Evolutionary conservation across 2,797 vertebrate genomes (phyloP).

Genomic region (Corythornis leucogaster): DNA sequence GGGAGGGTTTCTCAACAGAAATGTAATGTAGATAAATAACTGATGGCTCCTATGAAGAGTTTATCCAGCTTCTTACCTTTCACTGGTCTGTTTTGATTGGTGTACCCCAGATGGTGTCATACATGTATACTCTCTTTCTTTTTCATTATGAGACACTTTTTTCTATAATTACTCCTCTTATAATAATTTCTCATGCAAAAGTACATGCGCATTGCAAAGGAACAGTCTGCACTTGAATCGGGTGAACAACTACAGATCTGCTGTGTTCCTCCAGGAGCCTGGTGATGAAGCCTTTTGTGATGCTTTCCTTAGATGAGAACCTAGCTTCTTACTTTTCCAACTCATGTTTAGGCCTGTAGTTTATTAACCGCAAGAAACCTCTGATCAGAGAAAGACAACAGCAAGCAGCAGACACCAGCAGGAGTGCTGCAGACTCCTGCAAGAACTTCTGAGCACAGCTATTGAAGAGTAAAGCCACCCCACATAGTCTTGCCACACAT

Average conservation of each 20-base stretch:
- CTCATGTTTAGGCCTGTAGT: background rate
- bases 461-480: background rate
- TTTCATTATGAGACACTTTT: background rate
- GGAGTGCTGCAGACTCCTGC: background rate
- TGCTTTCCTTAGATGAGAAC: background rate
- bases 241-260: background rate
- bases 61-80: background rate
- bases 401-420: background rate
- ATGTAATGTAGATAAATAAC: constrained; percentile 7
- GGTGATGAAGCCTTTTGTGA: background rate
- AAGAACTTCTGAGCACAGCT: background rate
- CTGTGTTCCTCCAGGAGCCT: background rate
- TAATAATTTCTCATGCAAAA: background rate
- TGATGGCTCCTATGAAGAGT: background rate
- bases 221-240: background rate
- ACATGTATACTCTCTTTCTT: background rate
- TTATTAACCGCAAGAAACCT: background rate
- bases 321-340: background rate
- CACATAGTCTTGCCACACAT: background rate
- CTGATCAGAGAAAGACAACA: background rate
- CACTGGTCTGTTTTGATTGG: background rate
- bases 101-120: background rate
- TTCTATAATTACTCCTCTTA: constrained; percentile 6
- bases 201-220: background rate
- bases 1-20: background rate